A percentile compares a stretch with the other conserved stretches of the same genome.
Conservation (phyloP, 2,888 invertebrate genomes). For the Disparrhopalites patrizii region DNA sequence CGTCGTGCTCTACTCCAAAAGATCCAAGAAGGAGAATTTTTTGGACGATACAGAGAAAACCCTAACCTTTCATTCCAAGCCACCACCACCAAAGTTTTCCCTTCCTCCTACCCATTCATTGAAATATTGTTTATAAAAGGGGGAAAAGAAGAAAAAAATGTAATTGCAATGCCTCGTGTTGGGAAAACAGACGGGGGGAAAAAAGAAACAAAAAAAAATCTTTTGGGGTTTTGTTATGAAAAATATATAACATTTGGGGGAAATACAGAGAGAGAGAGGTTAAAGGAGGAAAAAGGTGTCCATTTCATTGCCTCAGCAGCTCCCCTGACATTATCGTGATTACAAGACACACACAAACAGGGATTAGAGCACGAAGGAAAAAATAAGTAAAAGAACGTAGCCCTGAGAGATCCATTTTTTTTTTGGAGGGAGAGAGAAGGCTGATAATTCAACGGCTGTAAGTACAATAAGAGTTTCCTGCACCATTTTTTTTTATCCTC, state of each 20-base stretch:
- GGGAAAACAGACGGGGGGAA: neutral
- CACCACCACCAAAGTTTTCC: no score
- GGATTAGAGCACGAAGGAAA: neutral
- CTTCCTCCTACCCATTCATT: neutral
- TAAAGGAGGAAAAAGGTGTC: neutral
- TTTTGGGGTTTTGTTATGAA: neutral
- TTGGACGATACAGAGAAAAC: neutral
- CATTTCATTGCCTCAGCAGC: neutral
- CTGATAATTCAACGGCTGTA: conserved; percentile 27
- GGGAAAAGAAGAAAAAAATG: neutral
- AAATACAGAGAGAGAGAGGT: neutral
- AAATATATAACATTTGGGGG: neutral
- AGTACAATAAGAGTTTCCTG: conserved; percentile 31
- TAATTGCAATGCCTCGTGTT: neutral
- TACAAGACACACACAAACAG: neutral
- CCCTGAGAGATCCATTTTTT: conserved; percentile 2
- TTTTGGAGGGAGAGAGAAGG: neutral
- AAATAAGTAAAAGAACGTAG: neutral
- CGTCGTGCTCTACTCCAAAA: no score
- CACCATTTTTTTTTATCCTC: conserved; percentile 25
- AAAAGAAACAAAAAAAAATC: neutral
- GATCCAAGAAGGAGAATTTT: no score
- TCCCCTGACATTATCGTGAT: conserved; percentile 5
- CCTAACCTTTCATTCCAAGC: neutral
- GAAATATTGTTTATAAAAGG: neutral